Evolutionary conservation across 2,113 vertebrate species (phyloP).

Genomic region (Oxyura jamaicensis): DNA sequence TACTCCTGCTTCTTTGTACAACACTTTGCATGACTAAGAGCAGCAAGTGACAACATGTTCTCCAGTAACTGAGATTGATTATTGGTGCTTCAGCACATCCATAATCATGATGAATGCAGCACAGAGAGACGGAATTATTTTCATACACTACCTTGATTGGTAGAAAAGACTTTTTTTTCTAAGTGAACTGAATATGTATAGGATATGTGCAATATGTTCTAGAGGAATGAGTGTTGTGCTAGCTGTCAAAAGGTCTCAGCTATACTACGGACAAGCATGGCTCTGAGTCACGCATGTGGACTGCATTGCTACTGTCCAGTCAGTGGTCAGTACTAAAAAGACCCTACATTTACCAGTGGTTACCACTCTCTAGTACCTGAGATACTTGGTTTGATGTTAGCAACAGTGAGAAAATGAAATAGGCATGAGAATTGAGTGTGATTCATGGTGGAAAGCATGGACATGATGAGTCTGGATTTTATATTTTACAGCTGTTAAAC

Average conservation of each 20-base stretch:
- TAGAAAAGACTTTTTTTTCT: constrained; percentile 1
- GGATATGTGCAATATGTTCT: not conserved
- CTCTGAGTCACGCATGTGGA: not conserved
- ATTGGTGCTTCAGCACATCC: constrained; percentile 24
- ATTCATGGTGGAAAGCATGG: not conserved
- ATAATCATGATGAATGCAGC: constrained; percentile 30
- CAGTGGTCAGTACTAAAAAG: not conserved
- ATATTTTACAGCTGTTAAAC: constrained; percentile 26
- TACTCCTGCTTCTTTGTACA: constrained; percentile 24
- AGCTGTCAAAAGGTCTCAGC: constrained; percentile 5
- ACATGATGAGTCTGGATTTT: not conserved
- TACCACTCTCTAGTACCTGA: not conserved
- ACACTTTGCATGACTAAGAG: constrained; percentile 22
- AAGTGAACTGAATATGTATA: not conserved
- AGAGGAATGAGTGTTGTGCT: not conserved
- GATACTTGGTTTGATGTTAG: not conserved
- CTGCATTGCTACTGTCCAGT: not conserved
- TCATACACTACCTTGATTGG: not conserved
- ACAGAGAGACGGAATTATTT: not conserved
- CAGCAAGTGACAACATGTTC: constrained; percentile 23
- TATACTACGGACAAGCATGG: not conserved
- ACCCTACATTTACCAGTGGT: not conserved
- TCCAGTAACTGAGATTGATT: constrained; percentile 60
- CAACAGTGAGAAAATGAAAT: not conserved
- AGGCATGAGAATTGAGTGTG: not conserved